These are phyloP conservation scores for Corvus moneduloides DNA, from an alignment of 2,113 vertebrate genomes.

Conservation along the genomic window DNA sequence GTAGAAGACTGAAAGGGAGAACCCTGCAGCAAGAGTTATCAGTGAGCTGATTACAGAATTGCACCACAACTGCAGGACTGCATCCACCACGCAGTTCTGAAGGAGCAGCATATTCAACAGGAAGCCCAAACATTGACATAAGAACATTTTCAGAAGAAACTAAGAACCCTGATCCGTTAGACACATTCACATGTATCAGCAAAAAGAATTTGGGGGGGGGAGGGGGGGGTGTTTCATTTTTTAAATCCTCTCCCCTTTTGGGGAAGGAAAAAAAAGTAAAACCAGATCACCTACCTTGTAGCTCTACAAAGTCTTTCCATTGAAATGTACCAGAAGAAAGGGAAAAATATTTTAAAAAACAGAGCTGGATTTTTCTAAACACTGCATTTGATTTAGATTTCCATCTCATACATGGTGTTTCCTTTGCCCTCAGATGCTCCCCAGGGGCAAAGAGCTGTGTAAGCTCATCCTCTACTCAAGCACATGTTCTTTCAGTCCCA, in stretches of 20 bases:
- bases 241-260: background rate
- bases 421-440: background rate
- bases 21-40: background rate
- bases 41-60: background rate
- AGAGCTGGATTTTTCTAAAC: background rate
- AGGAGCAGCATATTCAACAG: background rate
- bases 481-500: background rate
- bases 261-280: background rate
- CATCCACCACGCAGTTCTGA: background rate
- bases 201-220: background rate
- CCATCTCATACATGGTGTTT: background rate
- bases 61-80: background rate
- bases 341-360: background rate
- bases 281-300: background rate
- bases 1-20: background rate
- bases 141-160: background rate
- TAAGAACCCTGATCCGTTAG: background rate
- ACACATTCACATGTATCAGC: background rate
- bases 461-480: background rate
- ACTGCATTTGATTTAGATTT: background rate
- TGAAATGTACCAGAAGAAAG: constrained; percentile 2
- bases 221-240: background rate
- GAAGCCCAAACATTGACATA: background rate
- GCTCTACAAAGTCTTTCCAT: background rate
- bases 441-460: background rate